Percentiles rank a stretch among this genome's conserved stretches.
Conservation (phyloP, 2,797 vertebrate species). For the Adelosebastes latens region DNA sequence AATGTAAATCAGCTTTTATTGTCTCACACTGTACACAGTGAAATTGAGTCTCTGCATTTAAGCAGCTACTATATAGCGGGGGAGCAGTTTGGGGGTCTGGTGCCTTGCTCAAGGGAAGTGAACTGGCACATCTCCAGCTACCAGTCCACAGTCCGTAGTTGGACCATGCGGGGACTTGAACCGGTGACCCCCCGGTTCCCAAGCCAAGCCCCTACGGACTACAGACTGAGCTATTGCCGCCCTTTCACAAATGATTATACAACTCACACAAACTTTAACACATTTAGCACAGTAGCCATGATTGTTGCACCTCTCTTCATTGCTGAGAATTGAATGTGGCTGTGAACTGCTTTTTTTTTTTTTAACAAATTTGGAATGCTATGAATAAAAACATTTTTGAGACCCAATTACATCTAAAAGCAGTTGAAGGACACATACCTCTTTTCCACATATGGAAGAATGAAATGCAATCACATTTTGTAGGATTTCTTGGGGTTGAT, state of each 20-base stretch:
- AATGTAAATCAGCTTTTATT: too few species aligned
- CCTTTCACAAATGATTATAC: background rate
- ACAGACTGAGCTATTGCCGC: background rate
- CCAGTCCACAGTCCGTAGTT: background rate
- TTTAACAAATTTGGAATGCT: background rate
- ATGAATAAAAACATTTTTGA: background rate
- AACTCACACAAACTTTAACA: background rate
- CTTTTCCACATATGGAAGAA: background rate
- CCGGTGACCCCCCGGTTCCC: too few species aligned
- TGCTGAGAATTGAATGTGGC: background rate
- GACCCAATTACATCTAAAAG: background rate
- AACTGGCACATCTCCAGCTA: background rate
- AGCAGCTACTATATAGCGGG: too few species aligned
- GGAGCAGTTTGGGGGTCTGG: too few species aligned
- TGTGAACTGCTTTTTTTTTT: background rate
- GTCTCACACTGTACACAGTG: too few species aligned
- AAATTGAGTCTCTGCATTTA: too few species aligned
- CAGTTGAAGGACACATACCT: background rate
- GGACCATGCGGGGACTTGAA: too few species aligned
- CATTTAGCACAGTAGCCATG: background rate
- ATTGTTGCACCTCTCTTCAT: background rate
- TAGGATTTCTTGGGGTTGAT: background rate
- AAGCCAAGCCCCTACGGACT: too few species aligned
- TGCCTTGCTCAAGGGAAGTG: too few species aligned
- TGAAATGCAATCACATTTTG: background rate